Percentiles rank a stretch among this genome's conserved stretches.
Evolutionary conservation across 2,113 vertebrate species (phyloP).

Genomic region (Pedetes capensis): DNA sequence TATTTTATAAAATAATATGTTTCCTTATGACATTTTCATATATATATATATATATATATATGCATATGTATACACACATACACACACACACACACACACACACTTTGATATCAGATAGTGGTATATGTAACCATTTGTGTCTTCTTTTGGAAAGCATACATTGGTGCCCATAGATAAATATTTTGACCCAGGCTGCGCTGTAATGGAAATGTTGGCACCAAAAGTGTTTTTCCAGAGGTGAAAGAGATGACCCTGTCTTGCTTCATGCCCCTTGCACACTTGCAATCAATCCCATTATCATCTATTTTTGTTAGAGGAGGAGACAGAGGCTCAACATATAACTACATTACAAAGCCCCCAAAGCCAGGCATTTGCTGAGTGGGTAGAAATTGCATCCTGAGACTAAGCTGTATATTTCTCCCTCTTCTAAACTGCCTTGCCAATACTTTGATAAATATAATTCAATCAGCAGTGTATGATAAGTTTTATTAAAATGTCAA

Average conservation of each 20-base stretch:
- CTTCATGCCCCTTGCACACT: background rate
- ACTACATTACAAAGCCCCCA: background rate
- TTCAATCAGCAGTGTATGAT: conserved; percentile 62
- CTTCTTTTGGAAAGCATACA: background rate
- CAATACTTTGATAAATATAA: conserved; percentile 67
- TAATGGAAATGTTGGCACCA: background rate
- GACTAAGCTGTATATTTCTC: background rate
- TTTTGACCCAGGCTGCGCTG: background rate
- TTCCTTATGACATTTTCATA: too few species aligned
- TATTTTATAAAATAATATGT: too few species aligned
- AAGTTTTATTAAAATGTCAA: conserved; percentile 76
- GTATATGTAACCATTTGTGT: background rate
- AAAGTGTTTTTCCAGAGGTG: background rate
- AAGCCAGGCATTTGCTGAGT: background rate
- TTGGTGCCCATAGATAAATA: background rate
- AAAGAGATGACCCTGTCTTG: background rate
- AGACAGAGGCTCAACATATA: background rate
- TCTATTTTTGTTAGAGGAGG: background rate
- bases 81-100: too few species aligned
- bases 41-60: too few species aligned
- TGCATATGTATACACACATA: too few species aligned
- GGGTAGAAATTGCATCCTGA: background rate
- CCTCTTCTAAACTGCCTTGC: background rate
- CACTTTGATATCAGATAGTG: background rate
- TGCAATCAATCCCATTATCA: background rate